phyloP scores from a whole-genome alignment of 2,113 vertebrate species.

The Xiphias gladius region DNA sequence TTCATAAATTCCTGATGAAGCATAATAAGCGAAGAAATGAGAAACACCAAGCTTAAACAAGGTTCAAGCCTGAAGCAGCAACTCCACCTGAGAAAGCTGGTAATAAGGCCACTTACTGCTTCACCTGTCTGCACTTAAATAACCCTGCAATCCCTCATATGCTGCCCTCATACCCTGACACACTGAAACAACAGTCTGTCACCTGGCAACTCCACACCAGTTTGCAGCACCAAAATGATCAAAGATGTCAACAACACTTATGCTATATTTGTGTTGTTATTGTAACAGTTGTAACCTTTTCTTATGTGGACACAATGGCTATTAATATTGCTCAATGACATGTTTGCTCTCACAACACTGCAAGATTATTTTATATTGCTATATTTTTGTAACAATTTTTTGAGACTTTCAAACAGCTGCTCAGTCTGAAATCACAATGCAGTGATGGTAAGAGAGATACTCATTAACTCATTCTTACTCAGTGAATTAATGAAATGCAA shows the following conservation, averaged over 20 bases:
- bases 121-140: conserved; percentile 54
- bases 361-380: background rate
- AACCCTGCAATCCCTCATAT: conserved; percentile 34
- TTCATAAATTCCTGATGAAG: conserved; percentile 72
- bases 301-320: background rate
- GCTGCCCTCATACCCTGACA: conserved; percentile 18
- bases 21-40: conserved; percentile 58
- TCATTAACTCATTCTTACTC: conserved; percentile 21
- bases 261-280: background rate
- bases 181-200: conserved; percentile 38
- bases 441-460: background rate
- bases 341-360: background rate
- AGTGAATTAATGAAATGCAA: background rate
- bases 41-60: conserved; percentile 45
- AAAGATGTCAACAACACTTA: background rate
- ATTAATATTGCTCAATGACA: background rate
- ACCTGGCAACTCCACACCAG: conserved; percentile 10
- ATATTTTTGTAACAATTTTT: background rate
- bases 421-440: background rate
- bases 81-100: conserved; percentile 27
- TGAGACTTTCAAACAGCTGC: conserved; percentile 1
- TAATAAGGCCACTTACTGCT: conserved; percentile 47
- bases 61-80: conserved; percentile 46
- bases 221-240: conserved; percentile 18
- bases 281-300: background rate